phyloP scores from a whole-genome alignment of 2,888 invertebrate species.

The Leptopilina drosophilae region DNA sequence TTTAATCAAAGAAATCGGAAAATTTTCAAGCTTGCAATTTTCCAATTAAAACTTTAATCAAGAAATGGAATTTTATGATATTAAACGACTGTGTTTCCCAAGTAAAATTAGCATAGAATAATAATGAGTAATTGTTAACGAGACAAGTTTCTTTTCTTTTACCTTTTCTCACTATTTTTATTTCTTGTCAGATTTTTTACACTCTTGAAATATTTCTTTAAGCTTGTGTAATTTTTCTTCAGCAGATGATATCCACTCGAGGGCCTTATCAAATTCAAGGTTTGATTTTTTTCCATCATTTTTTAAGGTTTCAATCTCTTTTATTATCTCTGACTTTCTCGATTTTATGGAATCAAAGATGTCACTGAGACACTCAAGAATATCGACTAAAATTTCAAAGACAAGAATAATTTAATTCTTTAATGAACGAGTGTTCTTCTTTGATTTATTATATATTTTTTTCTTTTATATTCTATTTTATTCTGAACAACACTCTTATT shows the following conservation, averaged over 20 bases:
- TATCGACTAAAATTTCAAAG: conserved; percentile 26
- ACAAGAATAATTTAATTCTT: conserved; percentile 25
- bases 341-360: conserved; percentile 35
- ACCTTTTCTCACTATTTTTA: neutral
- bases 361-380: conserved; percentile 21
- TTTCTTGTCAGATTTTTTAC: conserved; percentile 9
- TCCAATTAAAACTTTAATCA: neutral
- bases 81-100: neutral
- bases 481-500: neutral
- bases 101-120: conserved; percentile 6
- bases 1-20: neutral
- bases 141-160: neutral
- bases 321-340: conserved; percentile 11
- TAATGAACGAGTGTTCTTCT: neutral
- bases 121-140: conserved; percentile 5
- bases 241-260: conserved; percentile 17
- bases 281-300: conserved; percentile 8
- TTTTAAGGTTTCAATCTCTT: conserved; percentile 9
- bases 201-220: conserved; percentile 31
- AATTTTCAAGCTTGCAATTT: neutral
- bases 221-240: conserved; percentile 18
- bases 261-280: conserved; percentile 6
- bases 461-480: neutral
- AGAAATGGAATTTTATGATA: neutral
- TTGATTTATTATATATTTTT: neutral